Conservation (phyloP, 2,797 vertebrate genomes). For the Spinus pinus region DNA sequence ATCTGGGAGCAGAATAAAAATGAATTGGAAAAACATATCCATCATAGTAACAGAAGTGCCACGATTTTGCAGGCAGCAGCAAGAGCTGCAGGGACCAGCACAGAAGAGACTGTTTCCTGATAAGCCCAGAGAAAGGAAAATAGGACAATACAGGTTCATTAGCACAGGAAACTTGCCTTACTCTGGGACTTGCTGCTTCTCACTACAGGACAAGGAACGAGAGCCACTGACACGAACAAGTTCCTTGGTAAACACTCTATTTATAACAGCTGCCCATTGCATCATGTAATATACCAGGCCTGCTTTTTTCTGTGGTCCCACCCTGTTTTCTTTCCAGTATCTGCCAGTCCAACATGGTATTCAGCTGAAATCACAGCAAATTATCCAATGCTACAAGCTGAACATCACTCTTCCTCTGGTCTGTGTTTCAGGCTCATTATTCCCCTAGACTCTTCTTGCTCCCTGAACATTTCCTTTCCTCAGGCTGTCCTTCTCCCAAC, state of each 20-base stretch:
- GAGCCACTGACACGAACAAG: neutral
- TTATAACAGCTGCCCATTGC: neutral
- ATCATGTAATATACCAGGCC: neutral
- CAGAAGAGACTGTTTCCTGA: conserved; percentile 3
- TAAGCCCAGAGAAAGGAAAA: neutral
- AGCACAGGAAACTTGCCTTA: conserved; percentile 28
- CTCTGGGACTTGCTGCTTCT: neutral
- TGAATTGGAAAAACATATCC: neutral
- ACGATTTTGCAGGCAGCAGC: neutral
- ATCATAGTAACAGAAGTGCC: neutral
- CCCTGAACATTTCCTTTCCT: neutral
- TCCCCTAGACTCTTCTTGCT: neutral
- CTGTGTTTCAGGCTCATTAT: neutral
- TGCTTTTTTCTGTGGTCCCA: neutral
- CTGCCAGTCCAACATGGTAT: neutral
- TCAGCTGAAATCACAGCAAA: neutral
- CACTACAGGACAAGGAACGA: accelerated
- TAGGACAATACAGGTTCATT: neutral
- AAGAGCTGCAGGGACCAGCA: neutral
- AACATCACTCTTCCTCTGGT: neutral
- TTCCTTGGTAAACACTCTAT: neutral
- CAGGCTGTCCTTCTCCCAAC: neutral
- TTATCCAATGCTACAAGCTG: neutral
- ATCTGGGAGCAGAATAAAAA: neutral
- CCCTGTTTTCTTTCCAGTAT: neutral